Conservation (phyloP, 2,888 invertebrate species). For the Eupithecia exiguata region DNA sequence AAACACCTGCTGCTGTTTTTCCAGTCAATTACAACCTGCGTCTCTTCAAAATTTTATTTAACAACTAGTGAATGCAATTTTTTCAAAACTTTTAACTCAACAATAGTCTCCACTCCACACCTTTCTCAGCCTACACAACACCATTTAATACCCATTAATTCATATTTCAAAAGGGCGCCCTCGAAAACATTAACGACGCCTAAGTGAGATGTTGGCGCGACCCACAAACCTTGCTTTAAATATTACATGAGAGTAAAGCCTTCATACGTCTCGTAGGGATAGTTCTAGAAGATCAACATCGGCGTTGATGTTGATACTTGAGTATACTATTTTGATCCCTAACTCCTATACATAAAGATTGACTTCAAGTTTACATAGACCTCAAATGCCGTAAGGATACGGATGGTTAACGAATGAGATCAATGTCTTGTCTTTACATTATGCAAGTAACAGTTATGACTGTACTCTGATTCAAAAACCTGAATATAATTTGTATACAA, state of each 20-base stretch:
- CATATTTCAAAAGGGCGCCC: slow-evolving; percentile 81
- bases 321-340: background rate
- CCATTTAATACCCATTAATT: slow-evolving; percentile 71
- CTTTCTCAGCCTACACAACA: slow-evolving; percentile 39
- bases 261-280: slow-evolving; percentile 21
- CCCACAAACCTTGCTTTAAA: slow-evolving; percentile 55
- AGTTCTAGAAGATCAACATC: slow-evolving; percentile 7
- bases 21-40: too few species aligned
- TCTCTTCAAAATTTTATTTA: too few species aligned
- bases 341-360: background rate
- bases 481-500: too few species aligned
- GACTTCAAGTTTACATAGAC: background rate
- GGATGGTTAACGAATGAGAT: background rate
- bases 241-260: slow-evolving; percentile 50
- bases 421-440: background rate
- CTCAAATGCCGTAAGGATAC: background rate
- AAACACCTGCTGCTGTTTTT: too few species aligned
- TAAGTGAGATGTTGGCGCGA: slow-evolving; percentile 70
- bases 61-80: too few species aligned
- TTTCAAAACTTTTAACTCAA: slow-evolving; percentile 9
- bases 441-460: background rate
- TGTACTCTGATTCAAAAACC: background rate
- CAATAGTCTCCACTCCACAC: slow-evolving; percentile 24
- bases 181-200: slow-evolving; percentile 73
- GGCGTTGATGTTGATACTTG: background rate